Base-by-base conservation (phyloP, 2,888 invertebrate genomes). In the Apotomis turbidana region DNA sequence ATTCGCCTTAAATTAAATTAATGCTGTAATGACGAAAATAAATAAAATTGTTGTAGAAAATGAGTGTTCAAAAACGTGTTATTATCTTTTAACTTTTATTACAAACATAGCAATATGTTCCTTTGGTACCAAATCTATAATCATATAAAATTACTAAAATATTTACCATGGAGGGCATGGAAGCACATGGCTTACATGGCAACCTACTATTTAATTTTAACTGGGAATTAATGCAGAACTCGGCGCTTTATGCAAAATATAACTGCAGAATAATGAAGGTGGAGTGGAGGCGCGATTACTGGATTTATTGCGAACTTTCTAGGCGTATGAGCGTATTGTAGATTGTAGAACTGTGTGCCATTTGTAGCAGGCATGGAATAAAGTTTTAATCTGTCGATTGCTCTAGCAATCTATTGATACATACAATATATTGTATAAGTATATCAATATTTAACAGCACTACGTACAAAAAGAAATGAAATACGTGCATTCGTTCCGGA, bases 201-300 rank as follows among this genome's bases (percentile, higher is more conserved):
- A 58, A 66, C 55, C 66, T 27, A 57, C 55, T 58, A 64, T 58
- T 71, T 71, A 67, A 71, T 57, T 71, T 68, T 67, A 67, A 67
- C 55, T 68, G 57, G 13, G 13, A 71, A 68, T 71, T 71, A 68
- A 71, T 68, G 71, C 71, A 68, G 57, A 71, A 68, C 51, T 58
- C 13, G 51, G 27, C 52, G 71, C n/a, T 71, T 71, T 71, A 71
- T 71, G 71, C 71, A 62, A 68, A 71, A 62, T 68, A 68, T 71
- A 71, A 71, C 68, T 68, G 71, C 71, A 52, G 44, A 71, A 68
- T 71, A 68, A 71, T 71, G 68, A 71, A 44, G 57, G 71, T 62
- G 51, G 41, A 55, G 60, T 46, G 10, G 36, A 57, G 57, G 52
- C 41, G 15, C 51, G 67, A 71, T 67, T 71, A 64, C 59, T 59